Evolutionary conservation across 2,113 vertebrate genomes (phyloP).

Genomic region (Calyptommatus sinebrachiatus): DNA sequence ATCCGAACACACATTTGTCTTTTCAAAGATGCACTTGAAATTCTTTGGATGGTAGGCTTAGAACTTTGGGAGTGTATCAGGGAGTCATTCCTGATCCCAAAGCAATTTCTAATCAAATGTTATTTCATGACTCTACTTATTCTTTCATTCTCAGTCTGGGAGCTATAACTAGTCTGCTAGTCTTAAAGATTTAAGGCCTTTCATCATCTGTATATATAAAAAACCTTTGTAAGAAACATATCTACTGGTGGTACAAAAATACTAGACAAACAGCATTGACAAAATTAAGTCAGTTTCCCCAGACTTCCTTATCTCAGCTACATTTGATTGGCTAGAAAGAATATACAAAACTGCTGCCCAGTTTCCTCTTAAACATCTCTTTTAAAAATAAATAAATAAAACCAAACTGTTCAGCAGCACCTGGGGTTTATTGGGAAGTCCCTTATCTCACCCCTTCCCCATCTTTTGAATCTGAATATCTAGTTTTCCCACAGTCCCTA

Average conservation of each 20-base stretch:
- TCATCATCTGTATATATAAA: background rate
- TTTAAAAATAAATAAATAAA: background rate
- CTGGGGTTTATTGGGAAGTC: conserved; percentile 22
- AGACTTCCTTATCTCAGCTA: background rate
- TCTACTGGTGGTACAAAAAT: background rate
- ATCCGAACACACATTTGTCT: background rate
- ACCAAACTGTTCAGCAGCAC: background rate
- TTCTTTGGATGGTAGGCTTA: background rate
- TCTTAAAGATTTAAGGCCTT: background rate
- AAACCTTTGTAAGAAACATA: background rate
- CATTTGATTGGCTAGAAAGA: background rate
- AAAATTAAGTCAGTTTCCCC: background rate
- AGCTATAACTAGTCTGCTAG: background rate
- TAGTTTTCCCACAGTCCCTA: conserved; percentile 57
- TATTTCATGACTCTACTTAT: background rate
- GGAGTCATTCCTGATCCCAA: background rate
- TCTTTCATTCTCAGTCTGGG: background rate
- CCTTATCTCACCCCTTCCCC: background rate
- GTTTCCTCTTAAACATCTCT: no score
- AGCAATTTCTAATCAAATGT: background rate
- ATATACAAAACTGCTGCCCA: background rate
- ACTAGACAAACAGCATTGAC: background rate
- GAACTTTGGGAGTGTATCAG: background rate
- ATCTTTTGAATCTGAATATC: conserved; percentile 9
- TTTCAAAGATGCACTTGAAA: conserved; percentile 1